A percentile compares a stretch with the other conserved stretches of the same genome.
Conservation (phyloP, 2,797 vertebrate species). For the Heteromormyrus szaboi region DNA sequence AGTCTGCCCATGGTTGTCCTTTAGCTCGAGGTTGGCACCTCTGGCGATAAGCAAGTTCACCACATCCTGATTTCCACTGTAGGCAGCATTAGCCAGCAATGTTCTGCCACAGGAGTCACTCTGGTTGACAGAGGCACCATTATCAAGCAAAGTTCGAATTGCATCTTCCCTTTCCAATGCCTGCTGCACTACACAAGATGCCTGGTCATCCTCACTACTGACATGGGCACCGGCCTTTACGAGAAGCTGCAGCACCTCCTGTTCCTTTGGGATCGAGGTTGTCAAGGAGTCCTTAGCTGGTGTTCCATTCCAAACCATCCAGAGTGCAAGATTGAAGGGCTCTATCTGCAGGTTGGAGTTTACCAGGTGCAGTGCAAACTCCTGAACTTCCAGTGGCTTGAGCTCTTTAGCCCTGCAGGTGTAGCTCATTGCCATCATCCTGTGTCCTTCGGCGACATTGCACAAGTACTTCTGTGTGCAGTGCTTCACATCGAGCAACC, state of each 20-base stretch:
- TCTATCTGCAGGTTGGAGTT: constrained; percentile 88
- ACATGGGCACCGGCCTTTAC: constrained; percentile 95
- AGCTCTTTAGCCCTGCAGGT: constrained; percentile 88
- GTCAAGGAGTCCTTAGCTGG: constrained; percentile 90
- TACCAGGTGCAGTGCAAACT: constrained; percentile 91
- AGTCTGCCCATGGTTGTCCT: constrained; percentile 87
- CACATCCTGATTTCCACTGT: constrained; percentile 91
- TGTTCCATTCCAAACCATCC: constrained; percentile 98
- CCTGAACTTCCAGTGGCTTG: constrained; percentile 83
- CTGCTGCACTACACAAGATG: constrained; percentile 86
- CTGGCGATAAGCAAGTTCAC: constrained; percentile 87
- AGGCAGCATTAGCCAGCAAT: constrained; percentile 82
- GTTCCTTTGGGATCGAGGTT: constrained; percentile 85
- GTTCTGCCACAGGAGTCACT: constrained; percentile 87
- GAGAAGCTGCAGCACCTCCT: constrained; percentile 89
- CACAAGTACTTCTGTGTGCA: constrained; percentile 97
- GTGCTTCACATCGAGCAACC: constrained; percentile 95
- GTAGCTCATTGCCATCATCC: constrained; percentile 97
- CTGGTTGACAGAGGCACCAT: constrained; percentile 88
- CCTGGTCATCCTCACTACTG: constrained; percentile 86
- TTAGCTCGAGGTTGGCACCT: constrained; percentile 84
- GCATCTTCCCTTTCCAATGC: constrained; percentile 93
- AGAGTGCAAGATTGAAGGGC: constrained; percentile 85
- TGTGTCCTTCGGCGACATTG: constrained; percentile 90
- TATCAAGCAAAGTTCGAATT: constrained; percentile 86